Conservation (phyloP, 2,888 invertebrate genomes). For the Adineta ricciae region DNA sequence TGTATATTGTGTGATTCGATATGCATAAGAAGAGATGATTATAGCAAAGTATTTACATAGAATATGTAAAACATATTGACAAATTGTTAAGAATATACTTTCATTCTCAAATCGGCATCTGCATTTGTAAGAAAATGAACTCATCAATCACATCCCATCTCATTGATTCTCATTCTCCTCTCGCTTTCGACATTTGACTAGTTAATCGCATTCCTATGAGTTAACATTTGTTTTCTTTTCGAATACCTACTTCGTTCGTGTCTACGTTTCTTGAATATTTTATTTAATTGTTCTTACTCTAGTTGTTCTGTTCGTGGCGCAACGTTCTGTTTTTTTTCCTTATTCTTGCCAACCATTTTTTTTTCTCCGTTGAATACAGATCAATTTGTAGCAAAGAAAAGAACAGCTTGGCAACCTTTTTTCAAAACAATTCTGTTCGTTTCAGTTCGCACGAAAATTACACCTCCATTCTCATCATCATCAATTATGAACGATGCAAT, state of each 20-base stretch:
- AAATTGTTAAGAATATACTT: too few relatives aligned
- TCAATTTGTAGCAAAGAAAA: neutral
- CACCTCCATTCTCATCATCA: neutral
- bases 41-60: neutral
- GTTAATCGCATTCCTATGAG: too few relatives aligned
- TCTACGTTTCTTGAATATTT: neutral
- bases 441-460: too few relatives aligned
- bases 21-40: neutral
- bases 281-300: neutral
- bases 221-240: too few relatives aligned
- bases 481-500: neutral
- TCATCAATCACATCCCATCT: too few relatives aligned
- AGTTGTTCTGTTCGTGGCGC: neutral
- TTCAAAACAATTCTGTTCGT: too few relatives aligned
- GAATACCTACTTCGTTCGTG: too few relatives aligned
- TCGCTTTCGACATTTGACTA: too few relatives aligned
- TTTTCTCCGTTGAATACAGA: neutral
- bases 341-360: neutral
- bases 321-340: neutral
- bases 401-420: neutral
- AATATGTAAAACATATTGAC: neutral
- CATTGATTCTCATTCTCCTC: too few relatives aligned
- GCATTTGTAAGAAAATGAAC: too few relatives aligned
- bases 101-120: too few relatives aligned
- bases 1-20: too few relatives aligned